These are phyloP conservation scores for Melieria crassipennis DNA, from an alignment of 2,888 invertebrate genomes.

Conservation along the genomic window DNA sequence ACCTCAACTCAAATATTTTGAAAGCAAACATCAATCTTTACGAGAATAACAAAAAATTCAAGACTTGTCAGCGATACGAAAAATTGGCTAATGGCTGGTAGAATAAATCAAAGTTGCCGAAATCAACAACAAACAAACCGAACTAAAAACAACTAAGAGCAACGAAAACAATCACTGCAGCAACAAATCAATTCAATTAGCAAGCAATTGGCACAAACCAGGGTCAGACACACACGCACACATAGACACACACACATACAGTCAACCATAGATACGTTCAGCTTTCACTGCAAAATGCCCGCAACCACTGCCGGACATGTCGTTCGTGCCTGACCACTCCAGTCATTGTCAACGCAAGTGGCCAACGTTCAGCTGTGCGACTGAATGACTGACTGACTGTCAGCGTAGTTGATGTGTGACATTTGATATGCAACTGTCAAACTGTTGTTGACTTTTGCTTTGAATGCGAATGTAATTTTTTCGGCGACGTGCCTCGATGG, in stretches of 20 bases:
- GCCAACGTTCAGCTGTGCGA: not conserved
- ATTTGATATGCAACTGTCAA: conserved; percentile 26
- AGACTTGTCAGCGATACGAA: too few relatives aligned
- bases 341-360: not conserved
- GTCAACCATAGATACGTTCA: not conserved
- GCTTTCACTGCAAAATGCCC: not conserved
- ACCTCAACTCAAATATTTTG: too few relatives aligned
- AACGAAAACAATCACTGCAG: not conserved
- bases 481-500: too few relatives aligned
- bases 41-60: too few relatives aligned
- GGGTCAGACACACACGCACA: not conserved
- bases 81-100: too few relatives aligned
- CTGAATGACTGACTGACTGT: not conserved
- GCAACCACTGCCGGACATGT: too few relatives aligned
- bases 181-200: conserved; percentile 31
- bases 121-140: conserved; percentile 2
- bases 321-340: not conserved
- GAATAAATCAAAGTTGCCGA: not conserved
- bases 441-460: conserved; percentile 9
- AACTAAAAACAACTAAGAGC: not conserved
- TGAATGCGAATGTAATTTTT: not conserved
- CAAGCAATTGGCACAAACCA: conserved; percentile 29
- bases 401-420: conserved; percentile 15
- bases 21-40: too few relatives aligned
- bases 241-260: not conserved